Percentiles rank a stretch among this genome's conserved stretches.
Conservation (phyloP, 2,113 vertebrate genomes). For the Tiliqua scincoides region DNA sequence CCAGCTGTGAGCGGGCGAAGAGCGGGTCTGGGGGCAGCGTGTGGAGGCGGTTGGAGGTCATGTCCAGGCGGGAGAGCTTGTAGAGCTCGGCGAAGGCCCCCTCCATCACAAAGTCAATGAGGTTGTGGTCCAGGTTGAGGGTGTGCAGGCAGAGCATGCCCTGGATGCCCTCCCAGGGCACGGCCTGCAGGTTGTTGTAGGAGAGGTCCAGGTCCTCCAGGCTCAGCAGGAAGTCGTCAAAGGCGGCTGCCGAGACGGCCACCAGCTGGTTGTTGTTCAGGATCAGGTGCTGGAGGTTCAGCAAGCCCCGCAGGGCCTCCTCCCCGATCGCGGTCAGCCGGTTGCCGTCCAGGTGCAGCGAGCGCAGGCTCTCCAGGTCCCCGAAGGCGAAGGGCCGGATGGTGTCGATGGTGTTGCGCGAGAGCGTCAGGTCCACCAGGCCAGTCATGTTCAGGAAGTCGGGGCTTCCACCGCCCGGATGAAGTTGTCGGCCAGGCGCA, state of each 20-base stretch:
- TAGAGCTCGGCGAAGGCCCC: constrained; percentile 88
- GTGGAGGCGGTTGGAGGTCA: constrained; percentile 91
- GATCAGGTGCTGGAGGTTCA: constrained; percentile 91
- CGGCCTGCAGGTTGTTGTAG: constrained; percentile 89
- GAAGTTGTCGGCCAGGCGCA: constrained; percentile 91
- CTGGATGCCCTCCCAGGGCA: constrained; percentile 90
- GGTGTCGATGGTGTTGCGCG: constrained; percentile 88
- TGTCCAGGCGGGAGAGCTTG: constrained; percentile 89
- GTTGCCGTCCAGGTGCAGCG: constrained; percentile 89
- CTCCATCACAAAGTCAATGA: constrained; percentile 87
- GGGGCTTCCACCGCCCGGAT: constrained; percentile 84
- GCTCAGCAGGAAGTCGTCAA: constrained; percentile 87
- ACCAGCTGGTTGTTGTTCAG: constrained; percentile 91
- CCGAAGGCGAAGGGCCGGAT: constrained; percentile 86
- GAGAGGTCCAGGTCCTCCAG: constrained; percentile 91
- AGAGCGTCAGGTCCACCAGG: constrained; percentile 89
- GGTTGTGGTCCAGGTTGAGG: constrained; percentile 91
- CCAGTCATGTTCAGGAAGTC: constrained; percentile 92
- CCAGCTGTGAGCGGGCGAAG: constrained; percentile 85
- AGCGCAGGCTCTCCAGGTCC: constrained; percentile 89
- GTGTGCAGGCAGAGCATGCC: constrained; percentile 90
- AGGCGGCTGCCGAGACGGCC: constrained; percentile 79
- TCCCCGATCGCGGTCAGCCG: constrained; percentile 82
- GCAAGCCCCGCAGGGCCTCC: constrained; percentile 83
- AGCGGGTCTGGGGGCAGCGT: constrained; percentile 89